phyloP scores from a whole-genome alignment of 2,888 invertebrate genomes.

The Argynnis bischoffii region DNA sequence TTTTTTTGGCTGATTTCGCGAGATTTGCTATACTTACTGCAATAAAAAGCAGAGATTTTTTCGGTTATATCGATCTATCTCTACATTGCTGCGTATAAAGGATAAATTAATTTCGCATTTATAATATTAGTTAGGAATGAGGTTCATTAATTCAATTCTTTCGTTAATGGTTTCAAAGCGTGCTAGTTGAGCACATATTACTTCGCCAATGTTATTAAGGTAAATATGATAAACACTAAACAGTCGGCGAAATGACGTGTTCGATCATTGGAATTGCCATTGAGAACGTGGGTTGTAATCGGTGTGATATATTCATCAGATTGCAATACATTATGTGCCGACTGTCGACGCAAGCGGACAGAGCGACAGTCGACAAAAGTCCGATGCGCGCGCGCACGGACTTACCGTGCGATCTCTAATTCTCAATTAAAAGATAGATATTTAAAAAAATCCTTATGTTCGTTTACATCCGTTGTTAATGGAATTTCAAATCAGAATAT shows the following conservation, averaged over 20 bases:
- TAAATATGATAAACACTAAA: not conserved
- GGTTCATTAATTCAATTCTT: too few relatives aligned
- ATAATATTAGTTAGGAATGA: too few relatives aligned
- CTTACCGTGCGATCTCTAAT: conserved; percentile 23
- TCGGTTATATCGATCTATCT: too few relatives aligned
- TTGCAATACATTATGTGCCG: conserved; percentile 58
- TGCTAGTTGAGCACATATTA: too few relatives aligned
- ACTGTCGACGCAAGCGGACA: conserved; percentile 42
- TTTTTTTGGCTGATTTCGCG: too few relatives aligned
- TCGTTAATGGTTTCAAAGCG: too few relatives aligned
- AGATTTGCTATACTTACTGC: too few relatives aligned
- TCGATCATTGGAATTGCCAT: conserved; percentile 5
- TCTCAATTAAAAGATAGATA: conserved; percentile 8
- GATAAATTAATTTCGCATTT: too few relatives aligned
- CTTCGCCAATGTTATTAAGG: not conserved
- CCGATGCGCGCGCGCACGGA: conserved; percentile 63
- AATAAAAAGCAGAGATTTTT: too few relatives aligned
- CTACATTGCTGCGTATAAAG: too few relatives aligned
- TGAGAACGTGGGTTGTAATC: conserved; percentile 5
- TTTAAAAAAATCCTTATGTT: conserved; percentile 42
- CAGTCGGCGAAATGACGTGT: not conserved
- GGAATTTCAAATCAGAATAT: conserved; percentile 47
- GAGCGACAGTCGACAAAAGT: conserved; percentile 45
- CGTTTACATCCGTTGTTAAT: conserved; percentile 52
- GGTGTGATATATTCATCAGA: conserved; percentile 48